These are phyloP conservation scores for Achatina immaculata DNA, from an alignment of 1,140 invertebrate genomes.

Conservation along the genomic window DNA sequence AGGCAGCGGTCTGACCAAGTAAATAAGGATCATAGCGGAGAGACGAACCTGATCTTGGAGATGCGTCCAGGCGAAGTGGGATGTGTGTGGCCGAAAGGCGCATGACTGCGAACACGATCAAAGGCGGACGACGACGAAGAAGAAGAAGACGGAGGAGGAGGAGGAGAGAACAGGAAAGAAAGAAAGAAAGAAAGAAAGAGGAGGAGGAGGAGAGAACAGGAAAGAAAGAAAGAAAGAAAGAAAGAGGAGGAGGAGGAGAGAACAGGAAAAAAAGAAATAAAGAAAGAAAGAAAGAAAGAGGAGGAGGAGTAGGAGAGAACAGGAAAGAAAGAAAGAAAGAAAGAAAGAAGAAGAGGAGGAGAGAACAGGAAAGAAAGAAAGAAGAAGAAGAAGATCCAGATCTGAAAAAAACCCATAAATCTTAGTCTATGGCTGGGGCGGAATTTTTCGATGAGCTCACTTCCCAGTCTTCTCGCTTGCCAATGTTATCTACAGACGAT, in stretches of 20 bases:
- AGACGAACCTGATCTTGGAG: no score
- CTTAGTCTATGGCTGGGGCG: no score
- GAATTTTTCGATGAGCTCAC: no score
- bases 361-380: neutral
- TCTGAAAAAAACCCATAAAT: no score
- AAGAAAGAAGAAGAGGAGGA: constrained; percentile 13
- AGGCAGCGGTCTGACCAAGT: no score
- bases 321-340: constrained; percentile 20
- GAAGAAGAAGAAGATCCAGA: constrained; percentile 11
- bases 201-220: neutral
- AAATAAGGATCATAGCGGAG: no score
- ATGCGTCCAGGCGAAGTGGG: neutral
- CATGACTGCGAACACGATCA: no score
- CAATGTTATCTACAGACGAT: no score
- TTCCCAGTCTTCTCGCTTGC: no score
- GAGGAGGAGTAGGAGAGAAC: no score
- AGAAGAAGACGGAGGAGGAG: neutral
- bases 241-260: constrained; percentile 34
- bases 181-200: neutral
- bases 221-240: constrained; percentile 11
- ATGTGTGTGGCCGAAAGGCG: neutral
- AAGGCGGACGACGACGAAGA: neutral
- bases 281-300: constrained; percentile 25
- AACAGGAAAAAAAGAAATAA: constrained; percentile 15
- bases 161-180: neutral